phyloP scores from a whole-genome alignment of 2,797 vertebrate genomes.

The Coreius guichenoti region DNA sequence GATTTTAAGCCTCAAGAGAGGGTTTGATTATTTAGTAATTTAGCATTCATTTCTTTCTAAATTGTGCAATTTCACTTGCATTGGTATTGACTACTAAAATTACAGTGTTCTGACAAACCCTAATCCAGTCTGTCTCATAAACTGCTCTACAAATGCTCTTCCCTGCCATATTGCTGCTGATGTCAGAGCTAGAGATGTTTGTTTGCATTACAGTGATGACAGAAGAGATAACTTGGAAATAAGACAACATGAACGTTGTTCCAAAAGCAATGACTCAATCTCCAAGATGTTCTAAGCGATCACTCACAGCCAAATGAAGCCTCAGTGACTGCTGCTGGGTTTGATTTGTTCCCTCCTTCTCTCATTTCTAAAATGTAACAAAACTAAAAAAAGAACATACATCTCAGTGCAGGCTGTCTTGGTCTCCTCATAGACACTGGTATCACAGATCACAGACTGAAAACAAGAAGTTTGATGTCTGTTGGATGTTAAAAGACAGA shows the following conservation, averaged over 20 bases:
- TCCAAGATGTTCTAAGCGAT: slow-evolving; percentile 61
- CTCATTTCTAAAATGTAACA: not conserved
- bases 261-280: slow-evolving; percentile 52
- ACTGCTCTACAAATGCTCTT: slow-evolving; percentile 23
- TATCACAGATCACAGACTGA: not conserved
- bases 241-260: slow-evolving; percentile 47
- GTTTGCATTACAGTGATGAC: slow-evolving; percentile 17
- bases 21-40: not conserved
- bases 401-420: not conserved
- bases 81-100: not conserved
- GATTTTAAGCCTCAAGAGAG: not conserved
- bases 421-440: not conserved
- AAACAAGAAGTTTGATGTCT: slow-evolving; percentile 7
- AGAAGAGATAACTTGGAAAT: slow-evolving; percentile 38
- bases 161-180: slow-evolving; percentile 32
- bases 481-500: not conserved
- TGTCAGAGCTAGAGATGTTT: slow-evolving; percentile 31
- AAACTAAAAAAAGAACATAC: not conserved
- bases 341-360: slow-evolving; percentile 63
- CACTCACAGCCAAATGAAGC: slow-evolving; percentile 60
- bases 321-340: slow-evolving; percentile 65
- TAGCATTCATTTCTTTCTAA: not conserved
- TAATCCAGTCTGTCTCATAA: slow-evolving; percentile 10
- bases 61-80: not conserved
- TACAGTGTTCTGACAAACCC: slow-evolving; percentile 8